These are phyloP conservation scores for Rhagium mordax DNA, from an alignment of 2,888 invertebrate species.

Conservation along the genomic window DNA sequence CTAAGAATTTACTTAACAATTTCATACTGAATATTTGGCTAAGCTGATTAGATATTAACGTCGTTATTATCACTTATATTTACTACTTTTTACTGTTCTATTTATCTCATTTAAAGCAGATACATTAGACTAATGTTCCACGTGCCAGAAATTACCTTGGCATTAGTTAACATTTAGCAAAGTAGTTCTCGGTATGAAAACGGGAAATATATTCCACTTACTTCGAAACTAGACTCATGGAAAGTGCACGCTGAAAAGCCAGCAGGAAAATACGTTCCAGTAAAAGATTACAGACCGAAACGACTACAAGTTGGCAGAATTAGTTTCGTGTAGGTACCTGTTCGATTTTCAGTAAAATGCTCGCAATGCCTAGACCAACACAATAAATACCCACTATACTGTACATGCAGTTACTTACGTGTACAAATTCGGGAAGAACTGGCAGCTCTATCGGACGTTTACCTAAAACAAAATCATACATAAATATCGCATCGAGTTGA, in stretches of 20 bases:
- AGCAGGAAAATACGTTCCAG: neutral
- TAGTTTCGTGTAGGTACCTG: neutral
- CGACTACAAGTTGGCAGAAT: neutral
- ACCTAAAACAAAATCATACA: constrained; percentile 13
- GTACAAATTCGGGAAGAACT: neutral
- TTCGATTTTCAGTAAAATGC: neutral
- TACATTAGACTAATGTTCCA: too few relatives aligned
- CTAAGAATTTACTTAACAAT: too few relatives aligned
- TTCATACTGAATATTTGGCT: too few relatives aligned
- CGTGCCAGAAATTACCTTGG: too few relatives aligned
- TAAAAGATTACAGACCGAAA: neutral
- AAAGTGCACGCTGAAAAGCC: neutral
- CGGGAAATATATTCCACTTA: neutral
- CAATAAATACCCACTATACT: too few relatives aligned
- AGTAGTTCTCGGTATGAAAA: neutral
- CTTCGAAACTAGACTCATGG: neutral
- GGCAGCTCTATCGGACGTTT: neutral
- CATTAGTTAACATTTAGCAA: neutral
- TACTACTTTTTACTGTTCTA: too few relatives aligned
- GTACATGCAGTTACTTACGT: neutral
- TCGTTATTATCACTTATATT: too few relatives aligned
- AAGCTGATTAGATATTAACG: too few relatives aligned
- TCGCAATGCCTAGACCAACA: neutral
- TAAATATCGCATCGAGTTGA: neutral
- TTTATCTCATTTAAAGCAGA: too few relatives aligned